phyloP scores from a whole-genome alignment of 2,113 vertebrate genomes.

The Amazona guildingii region DNA sequence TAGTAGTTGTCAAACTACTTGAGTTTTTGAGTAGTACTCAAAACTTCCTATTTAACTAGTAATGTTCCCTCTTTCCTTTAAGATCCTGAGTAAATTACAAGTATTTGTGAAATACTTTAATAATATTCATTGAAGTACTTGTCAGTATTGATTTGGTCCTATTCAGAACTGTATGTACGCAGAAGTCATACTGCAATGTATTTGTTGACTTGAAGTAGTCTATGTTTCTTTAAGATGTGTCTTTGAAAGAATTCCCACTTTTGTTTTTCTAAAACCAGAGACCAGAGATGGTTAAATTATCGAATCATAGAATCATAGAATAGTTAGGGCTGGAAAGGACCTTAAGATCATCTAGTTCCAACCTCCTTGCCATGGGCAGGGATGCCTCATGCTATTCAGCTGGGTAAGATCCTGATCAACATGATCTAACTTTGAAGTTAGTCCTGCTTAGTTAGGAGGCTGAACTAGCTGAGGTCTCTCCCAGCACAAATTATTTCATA shows the following conservation, averaged over 20 bases:
- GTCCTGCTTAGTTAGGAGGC: background rate
- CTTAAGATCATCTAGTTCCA: background rate
- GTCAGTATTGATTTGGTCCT: background rate
- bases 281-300: background rate
- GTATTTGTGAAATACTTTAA: background rate
- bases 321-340: background rate
- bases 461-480: background rate
- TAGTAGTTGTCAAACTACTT: background rate
- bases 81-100: background rate
- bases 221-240: background rate
- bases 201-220: background rate
- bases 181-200: background rate
- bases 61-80: background rate
- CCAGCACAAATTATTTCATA: background rate
- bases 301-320: background rate
- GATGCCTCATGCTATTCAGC: background rate
- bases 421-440: background rate
- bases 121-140: background rate
- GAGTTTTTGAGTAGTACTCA: no score
- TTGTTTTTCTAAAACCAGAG: background rate
- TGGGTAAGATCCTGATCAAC: fast-evolving
- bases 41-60: background rate
- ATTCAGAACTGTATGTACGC: background rate
- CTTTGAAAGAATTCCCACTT: background rate
- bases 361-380: background rate